phyloP scores from a whole-genome alignment of 2,113 vertebrate genomes.

The Nanger granti region DNA sequence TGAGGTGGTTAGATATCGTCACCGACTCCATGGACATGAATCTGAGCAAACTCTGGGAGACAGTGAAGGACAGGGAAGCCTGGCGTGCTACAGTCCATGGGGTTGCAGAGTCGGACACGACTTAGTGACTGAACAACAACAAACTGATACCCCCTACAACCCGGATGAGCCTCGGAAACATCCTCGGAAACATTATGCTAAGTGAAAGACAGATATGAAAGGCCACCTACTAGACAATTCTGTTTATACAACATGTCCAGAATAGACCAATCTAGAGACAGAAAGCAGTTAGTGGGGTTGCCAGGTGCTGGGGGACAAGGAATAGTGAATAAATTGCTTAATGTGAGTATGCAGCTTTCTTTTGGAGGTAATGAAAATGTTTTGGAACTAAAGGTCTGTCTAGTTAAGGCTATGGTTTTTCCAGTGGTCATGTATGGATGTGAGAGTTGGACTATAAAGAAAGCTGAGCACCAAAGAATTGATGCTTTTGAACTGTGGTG shows the following conservation, averaged over 20 bases:
- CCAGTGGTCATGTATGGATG: background rate
- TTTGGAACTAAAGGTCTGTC: background rate
- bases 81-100: background rate
- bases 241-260: no score
- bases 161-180: background rate
- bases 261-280: background rate
- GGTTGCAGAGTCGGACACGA: background rate
- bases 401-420: background rate
- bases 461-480: background rate
- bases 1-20: background rate
- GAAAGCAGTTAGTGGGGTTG: fast-evolving
- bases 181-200: background rate
- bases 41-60: background rate
- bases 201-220: background rate
- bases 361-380: background rate
- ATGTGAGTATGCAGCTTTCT: background rate
- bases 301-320: background rate
- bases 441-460: background rate
- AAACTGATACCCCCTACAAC: background rate
- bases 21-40: background rate
- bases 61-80: background rate
- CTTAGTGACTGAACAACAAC: background rate
- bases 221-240: background rate
- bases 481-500: background rate
- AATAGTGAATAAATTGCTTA: background rate